Percentiles rank a stretch among this genome's conserved stretches.
Evolutionary conservation across 2,888 invertebrate genomes (phyloP).

Genomic region (Polydrusus tereticollis): DNA sequence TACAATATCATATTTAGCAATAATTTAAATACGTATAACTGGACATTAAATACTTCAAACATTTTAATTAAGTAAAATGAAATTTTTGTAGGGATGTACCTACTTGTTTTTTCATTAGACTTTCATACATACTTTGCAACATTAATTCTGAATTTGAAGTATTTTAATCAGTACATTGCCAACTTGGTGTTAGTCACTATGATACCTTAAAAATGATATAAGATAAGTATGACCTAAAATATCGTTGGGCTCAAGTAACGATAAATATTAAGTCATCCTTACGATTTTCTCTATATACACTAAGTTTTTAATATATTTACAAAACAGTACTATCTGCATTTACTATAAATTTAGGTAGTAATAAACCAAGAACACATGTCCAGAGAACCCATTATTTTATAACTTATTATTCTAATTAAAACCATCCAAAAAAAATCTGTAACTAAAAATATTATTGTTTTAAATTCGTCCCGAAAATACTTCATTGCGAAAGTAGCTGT

Average conservation of each 20-base stretch:
- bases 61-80: not conserved
- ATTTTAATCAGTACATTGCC: conserved; percentile 1
- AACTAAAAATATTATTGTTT: no score
- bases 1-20: conserved; percentile 19
- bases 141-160: not conserved
- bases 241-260: conserved; percentile 56
- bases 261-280: conserved; percentile 33
- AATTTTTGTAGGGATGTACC: not conserved
- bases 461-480: no score
- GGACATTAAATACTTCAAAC: conserved; percentile 8
- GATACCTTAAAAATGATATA: not conserved
- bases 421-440: no score
- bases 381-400: no score
- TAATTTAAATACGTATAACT: not conserved
- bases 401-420: no score
- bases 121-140: not conserved
- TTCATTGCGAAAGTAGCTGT: no score
- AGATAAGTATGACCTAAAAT: conserved; percentile 51
- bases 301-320: conserved; percentile 27
- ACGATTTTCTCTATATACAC: conserved; percentile 11
- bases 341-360: no score
- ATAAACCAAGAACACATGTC: no score
- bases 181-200: not conserved
- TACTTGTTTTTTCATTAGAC: not conserved
- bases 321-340: no score